Conservation (phyloP, 2,797 vertebrate genomes). For the Triplophysa yarkandensis region DNA sequence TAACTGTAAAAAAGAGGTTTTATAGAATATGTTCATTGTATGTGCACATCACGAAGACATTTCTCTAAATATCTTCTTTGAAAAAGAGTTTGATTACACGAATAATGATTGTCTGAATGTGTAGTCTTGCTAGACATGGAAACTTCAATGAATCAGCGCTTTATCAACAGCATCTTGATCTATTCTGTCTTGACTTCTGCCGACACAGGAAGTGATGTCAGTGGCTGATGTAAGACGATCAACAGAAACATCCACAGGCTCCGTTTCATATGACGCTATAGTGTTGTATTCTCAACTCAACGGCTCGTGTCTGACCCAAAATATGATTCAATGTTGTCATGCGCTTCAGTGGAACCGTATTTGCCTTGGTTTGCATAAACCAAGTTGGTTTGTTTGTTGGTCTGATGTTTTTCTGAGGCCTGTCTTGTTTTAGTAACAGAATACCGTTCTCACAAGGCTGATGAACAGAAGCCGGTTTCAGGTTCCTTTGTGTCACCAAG, state of each 20-base stretch:
- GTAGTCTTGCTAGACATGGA: background rate
- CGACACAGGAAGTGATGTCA: conserved; percentile 7
- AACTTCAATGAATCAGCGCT: background rate
- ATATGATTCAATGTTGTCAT: background rate
- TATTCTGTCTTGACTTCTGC: background rate
- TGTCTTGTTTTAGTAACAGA: background rate
- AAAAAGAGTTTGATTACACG: background rate
- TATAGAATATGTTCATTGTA: too few species aligned
- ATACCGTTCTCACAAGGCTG: background rate
- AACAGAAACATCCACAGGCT: background rate
- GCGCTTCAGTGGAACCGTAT: background rate
- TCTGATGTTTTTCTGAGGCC: background rate
- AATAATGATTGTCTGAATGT: background rate
- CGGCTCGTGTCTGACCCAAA: background rate
- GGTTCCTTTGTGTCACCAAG: background rate
- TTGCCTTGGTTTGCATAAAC: background rate
- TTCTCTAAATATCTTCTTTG: too few species aligned
- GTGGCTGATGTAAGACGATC: background rate
- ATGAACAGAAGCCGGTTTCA: background rate
- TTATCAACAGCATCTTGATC: background rate
- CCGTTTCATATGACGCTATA: background rate
- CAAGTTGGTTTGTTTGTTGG: background rate
- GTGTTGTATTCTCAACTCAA: background rate
- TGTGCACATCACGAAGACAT: too few species aligned
- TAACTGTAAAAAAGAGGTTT: too few species aligned